These are phyloP conservation scores for Xanthia togata DNA, from an alignment of 2,888 invertebrate genomes.

Conservation along the genomic window DNA sequence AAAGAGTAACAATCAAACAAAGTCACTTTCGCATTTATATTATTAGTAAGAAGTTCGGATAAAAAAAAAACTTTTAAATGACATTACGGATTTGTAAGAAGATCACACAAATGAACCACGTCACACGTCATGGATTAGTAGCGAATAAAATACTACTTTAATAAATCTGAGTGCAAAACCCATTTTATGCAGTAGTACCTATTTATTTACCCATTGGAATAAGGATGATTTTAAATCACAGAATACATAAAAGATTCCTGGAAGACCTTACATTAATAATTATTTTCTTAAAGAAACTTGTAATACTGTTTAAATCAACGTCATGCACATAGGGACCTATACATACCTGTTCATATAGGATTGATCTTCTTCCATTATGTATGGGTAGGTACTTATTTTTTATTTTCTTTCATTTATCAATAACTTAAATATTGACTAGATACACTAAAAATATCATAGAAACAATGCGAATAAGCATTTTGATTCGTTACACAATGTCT, in stretches of 20 bases:
- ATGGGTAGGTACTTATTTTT: not conserved
- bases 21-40: no score
- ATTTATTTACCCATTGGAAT: not conserved
- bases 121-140: not conserved
- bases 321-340: not conserved
- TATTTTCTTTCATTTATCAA: not conserved
- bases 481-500: constrained; percentile 12
- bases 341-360: constrained; percentile 54
- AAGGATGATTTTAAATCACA: not conserved
- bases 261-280: not conserved
- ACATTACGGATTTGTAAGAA: not conserved
- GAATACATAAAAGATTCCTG: not conserved
- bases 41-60: not conserved
- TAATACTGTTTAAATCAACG: not conserved
- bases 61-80: no score
- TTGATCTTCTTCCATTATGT: constrained; percentile 54
- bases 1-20: no score
- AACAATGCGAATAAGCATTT: constrained; percentile 13
- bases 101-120: not conserved
- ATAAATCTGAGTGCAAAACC: not conserved
- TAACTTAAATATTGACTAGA: not conserved
- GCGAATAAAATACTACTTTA: not conserved
- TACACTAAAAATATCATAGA: not conserved
- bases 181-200: no score
- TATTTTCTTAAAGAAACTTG: not conserved